Conservation (phyloP, 2,797 vertebrate genomes). For the Alcedo quadribrachys region DNA sequence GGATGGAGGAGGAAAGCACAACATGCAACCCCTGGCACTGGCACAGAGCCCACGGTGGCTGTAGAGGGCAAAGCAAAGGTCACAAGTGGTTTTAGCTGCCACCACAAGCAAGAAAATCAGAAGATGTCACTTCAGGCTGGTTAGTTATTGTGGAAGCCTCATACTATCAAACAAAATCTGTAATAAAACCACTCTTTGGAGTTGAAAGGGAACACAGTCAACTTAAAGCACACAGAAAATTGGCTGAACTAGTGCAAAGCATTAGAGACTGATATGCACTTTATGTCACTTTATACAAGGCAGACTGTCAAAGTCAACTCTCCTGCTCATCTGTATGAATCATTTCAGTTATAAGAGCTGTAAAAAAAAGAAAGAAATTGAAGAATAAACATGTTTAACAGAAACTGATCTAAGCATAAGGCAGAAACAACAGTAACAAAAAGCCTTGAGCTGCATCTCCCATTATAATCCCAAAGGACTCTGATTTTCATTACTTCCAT, state of each 20-base stretch:
- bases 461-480: neutral
- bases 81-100: conserved; percentile 5
- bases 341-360: neutral
- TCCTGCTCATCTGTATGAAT: neutral
- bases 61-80: neutral
- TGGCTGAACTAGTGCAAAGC: neutral
- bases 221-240: neutral
- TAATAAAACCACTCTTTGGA: neutral
- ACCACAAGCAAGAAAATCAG: conserved; percentile 8
- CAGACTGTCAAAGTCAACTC: neutral
- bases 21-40: conserved; percentile 31
- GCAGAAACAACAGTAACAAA: neutral
- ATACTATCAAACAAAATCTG: neutral
- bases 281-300: neutral
- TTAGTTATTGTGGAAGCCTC: neutral
- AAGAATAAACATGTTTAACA: neutral
- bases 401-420: neutral
- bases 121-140: neutral
- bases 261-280: neutral
- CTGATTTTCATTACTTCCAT: neutral
- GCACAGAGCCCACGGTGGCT: neutral
- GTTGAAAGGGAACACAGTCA: neutral
- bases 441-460: neutral
- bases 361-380: neutral
- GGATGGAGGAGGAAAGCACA: conserved; percentile 28